These are phyloP conservation scores for Ptychoptera contaminata DNA, from an alignment of 2,888 invertebrate genomes.

Conservation along the genomic window DNA sequence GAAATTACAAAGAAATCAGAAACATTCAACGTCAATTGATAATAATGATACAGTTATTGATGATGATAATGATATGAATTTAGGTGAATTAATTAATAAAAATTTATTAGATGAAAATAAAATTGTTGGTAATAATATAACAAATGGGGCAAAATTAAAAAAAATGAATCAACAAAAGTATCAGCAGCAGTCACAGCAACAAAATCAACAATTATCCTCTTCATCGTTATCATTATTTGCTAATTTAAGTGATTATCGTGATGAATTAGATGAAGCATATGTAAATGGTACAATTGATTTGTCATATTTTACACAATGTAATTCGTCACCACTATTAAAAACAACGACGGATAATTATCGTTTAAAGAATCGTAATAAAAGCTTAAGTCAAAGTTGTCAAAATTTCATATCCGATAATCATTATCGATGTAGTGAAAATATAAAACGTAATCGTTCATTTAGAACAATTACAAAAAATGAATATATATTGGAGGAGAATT, in stretches of 20 bases:
- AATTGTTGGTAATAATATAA: too few relatives aligned
- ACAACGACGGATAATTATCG: not conserved
- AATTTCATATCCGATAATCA: constrained; percentile 8
- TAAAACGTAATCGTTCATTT: constrained; percentile 14
- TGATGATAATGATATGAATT: not conserved
- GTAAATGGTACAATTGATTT: constrained; percentile 1
- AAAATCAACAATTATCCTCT: not conserved
- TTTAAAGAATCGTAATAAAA: constrained; percentile 1
- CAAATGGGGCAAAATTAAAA: too few relatives aligned
- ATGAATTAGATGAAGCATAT: not conserved
- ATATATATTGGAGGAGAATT: constrained; percentile 9
- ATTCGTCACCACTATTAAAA: constrained; percentile 3
- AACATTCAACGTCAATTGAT: constrained; percentile 1
- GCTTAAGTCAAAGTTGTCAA: constrained; percentile 4
- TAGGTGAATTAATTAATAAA: not conserved
- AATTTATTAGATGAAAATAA: not conserved
- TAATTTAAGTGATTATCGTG: not conserved
- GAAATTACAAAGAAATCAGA: constrained; percentile 9
- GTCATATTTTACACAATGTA: not conserved
- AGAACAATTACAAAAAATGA: constrained; percentile 11
- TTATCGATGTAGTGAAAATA: constrained; percentile 12
- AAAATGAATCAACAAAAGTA: not conserved
- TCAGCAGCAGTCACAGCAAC: not conserved
- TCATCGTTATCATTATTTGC: too few relatives aligned
- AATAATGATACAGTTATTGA: not conserved